Evolutionary conservation across 2,888 invertebrate genomes (phyloP), one percentile per base, ranked within the genome.

Genomic region (Aethes cnicana): DNA sequence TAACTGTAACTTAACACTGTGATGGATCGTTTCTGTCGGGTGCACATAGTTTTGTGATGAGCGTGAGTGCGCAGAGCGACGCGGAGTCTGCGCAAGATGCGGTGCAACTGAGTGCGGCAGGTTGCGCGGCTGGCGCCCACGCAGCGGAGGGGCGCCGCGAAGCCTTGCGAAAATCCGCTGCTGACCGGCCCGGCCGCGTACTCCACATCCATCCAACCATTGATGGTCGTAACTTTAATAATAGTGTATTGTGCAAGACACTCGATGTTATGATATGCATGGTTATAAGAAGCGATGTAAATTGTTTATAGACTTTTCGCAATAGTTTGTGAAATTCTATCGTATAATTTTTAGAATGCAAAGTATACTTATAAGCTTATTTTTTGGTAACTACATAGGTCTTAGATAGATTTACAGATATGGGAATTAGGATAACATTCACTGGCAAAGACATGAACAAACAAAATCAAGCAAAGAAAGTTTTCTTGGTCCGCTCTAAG

Each of bases 121-220:
- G 70, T 74, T 70, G 73, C 58, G 60, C 66, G 67, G 58, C 59
- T 57, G 65, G 84, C 84, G 83, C 80, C 78, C 69, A 70, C 83
- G 81, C 79, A 49, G 71, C 59, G 59, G 37, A 56, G 62, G 61
- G 61, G 61, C 58, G 63, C 83, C 68, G 72, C 68, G 71, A 78
- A 88, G 86, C 86, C 87, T 88, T 87, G 87, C 85, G 83, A 86
- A 86, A 85, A 84, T 71, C 68, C 70, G 66, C 65, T 64, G 66
- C 56, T 63, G 63, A 62, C 59, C 66, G 55, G 54, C 55, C 61
- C 50, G 56, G 46, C 9, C 42, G 25, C 28, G 48, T 21, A 35
- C 68, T 64, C 61, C 47, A 54, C 49, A 53, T 63, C 35, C 50
- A 37, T 26, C 44, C 39, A 18, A 44, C 47, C 47, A 48, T 46